phyloP scores from a whole-genome alignment of 2,797 vertebrate genomes.

The Xenopus petersii region DNA sequence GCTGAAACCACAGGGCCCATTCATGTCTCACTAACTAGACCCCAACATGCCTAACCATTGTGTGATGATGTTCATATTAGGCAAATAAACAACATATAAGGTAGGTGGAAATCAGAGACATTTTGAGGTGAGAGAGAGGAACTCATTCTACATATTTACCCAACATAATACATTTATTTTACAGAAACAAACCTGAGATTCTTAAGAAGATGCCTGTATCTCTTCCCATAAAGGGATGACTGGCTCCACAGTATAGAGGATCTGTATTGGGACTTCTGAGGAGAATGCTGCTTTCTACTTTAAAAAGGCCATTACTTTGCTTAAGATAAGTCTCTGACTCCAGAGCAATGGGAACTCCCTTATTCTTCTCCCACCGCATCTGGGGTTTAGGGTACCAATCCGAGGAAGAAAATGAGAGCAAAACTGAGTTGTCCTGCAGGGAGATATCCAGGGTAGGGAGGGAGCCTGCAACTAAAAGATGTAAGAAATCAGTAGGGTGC shows the following conservation, averaged over 20 bases:
- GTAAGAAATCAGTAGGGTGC: background rate
- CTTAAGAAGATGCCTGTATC: conserved; percentile 18
- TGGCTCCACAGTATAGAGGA: conserved; percentile 6
- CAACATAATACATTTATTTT: background rate
- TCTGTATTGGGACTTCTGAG: background rate
- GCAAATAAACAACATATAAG: too few relatives aligned
- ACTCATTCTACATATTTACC: too few relatives aligned
- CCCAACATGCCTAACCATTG: too few relatives aligned
- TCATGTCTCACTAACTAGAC: too few relatives aligned
- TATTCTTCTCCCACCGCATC: conserved; percentile 11
- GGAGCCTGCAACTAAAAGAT: conserved; percentile 18
- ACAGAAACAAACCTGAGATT: conserved; percentile 10
- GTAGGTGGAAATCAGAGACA: too few relatives aligned
- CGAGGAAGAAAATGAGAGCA: conserved; percentile 6
- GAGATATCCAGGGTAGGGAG: conserved; percentile 19
- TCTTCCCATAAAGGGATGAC: conserved; percentile 22
- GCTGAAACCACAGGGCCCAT: too few relatives aligned
- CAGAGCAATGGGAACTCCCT: background rate
- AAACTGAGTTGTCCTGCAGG: conserved; percentile 3
- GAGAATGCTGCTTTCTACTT: conserved; percentile 11
- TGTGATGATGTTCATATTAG: too few relatives aligned
- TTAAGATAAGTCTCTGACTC: background rate
- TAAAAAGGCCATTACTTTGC: conserved; percentile 19
- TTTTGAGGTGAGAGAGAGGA: too few relatives aligned
- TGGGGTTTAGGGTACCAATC: conserved; percentile 35